Base-by-base conservation (phyloP, 2,888 invertebrate genomes). In the Pachydiplax longipennis region DNA sequence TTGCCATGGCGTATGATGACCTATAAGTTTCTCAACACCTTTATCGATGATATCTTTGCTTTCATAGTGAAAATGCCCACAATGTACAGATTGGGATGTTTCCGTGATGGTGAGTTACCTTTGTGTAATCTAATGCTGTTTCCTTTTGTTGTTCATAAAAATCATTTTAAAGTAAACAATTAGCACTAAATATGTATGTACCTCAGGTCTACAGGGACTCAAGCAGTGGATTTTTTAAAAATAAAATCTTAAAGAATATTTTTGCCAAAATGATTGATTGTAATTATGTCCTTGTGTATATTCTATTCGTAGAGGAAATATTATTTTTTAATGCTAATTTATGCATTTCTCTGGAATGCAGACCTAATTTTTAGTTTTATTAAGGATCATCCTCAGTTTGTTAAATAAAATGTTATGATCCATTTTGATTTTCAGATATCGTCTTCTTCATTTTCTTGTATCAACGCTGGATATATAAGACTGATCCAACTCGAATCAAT, bases 1-100 rank as follows among this genome's bases (percentile, higher is more conserved):
- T 95, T 99, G 92, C 99, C 99, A 6, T 99, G 99, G 99, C 96
- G 99, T 91, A 99, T 99, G 99, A 96, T 99, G 96, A 99, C 99
- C 15, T 99, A 99, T 94, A 99, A 99, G 95, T 99, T 99, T 94
- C 96, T 99, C 91, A 99, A 99, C 94, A 99, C 99, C 37, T 99
- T 99, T 94, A 99, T 99, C 93, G 99, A 99, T 95, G 99, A 99
- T 94, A 98, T 99, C 93, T 99, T 99, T 95, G 99, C 99, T 91
- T 99, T 99, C 95, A 99, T 99, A 92, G 99, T 99, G 93, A 99
- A 99, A 95, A 99, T 99, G 99, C 99, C 99, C 48, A 99, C 99
- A 0, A 97, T 99, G 96, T 99, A 99, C 93, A 96, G 99, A 92
- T 94, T 99, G 93, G 99, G 99, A 80, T 99, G 99, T 95, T 99